Evolutionary conservation across 2,888 invertebrate species (phyloP).

Genomic region (Ctenicera cuprea): DNA sequence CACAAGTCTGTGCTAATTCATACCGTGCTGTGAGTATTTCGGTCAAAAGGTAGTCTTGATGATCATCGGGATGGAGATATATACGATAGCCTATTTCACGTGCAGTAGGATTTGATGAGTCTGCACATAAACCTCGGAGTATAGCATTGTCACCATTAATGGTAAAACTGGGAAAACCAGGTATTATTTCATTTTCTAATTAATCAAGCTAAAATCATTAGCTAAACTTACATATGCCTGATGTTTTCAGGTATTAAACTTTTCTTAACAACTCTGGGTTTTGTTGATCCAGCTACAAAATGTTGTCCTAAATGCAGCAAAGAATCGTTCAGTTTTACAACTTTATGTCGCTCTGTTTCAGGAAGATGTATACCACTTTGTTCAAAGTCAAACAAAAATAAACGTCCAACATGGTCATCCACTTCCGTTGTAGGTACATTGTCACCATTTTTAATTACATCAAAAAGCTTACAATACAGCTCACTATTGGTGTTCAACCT

Average conservation of each 20-base stretch:
- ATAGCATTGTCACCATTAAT: conserved; percentile 83
- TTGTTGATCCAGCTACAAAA: conserved; percentile 86
- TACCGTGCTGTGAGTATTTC: conserved; percentile 85
- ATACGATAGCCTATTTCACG: conserved; percentile 93
- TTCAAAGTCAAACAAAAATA: conserved; percentile 98
- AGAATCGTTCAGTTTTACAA: conserved; percentile 90
- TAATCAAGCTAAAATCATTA: too few relatives aligned
- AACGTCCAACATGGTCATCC: conserved; percentile 89
- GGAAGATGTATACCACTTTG: conserved; percentile 97
- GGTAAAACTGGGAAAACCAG: conserved; percentile 73
- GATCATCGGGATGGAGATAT: conserved; percentile 85
- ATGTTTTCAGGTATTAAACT: conserved; percentile 58
- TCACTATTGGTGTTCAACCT: conserved; percentile 93
- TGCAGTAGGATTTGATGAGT: conserved; percentile 85
- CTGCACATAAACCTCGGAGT: conserved; percentile 89
- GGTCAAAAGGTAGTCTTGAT: conserved; percentile 85
- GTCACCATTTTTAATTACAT: conserved; percentile 84
- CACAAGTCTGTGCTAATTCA: conserved; percentile 90
- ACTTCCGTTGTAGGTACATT: conserved; percentile 78
- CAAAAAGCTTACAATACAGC: conserved; percentile 85
- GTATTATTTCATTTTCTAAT: too few relatives aligned
- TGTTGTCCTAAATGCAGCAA: conserved; percentile 90
- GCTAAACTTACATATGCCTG: conserved; percentile 2
- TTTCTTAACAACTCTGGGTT: conserved; percentile 81
- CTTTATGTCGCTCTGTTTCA: conserved; percentile 81